A percentile compares a stretch with the other conserved stretches of the same genome.
phyloP scores from a whole-genome alignment of 2,888 invertebrate species.

The Temnothorax unifasciatus region DNA sequence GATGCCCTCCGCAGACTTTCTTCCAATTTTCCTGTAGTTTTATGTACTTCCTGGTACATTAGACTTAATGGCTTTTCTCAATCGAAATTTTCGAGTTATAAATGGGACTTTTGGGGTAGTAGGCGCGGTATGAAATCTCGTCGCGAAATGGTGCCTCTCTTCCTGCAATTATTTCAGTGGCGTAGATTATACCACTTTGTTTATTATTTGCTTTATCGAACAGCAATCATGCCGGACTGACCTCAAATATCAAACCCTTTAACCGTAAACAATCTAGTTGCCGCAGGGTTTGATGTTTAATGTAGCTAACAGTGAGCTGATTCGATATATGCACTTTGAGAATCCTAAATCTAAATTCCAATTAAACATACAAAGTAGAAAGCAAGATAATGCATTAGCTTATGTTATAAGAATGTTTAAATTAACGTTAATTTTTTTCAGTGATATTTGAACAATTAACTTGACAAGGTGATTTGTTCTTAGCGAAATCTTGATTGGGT shows the following conservation, averaged over 20 bases:
- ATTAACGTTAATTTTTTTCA: background rate
- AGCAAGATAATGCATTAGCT: background rate
- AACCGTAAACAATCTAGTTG: constrained; percentile 58
- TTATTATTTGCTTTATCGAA: constrained; percentile 51
- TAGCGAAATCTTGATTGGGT: background rate
- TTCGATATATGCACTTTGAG: constrained; percentile 22
- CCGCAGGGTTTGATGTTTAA: constrained; percentile 42
- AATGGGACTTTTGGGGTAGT: background rate
- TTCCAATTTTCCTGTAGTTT: constrained; percentile 60
- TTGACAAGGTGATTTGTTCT: background rate
- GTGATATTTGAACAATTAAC: background rate
- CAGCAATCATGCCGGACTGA: constrained; percentile 39
- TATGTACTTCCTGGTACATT: constrained; percentile 64
- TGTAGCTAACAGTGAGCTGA: constrained; percentile 36
- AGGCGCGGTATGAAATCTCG: constrained; percentile 4
- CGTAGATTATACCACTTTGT: constrained; percentile 3
- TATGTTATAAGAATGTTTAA: background rate
- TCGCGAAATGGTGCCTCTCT: background rate
- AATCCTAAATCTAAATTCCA: background rate
- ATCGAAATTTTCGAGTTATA: constrained; percentile 50
- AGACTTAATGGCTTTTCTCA: constrained; percentile 49
- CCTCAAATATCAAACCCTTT: constrained; percentile 54
- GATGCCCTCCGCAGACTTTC: constrained; percentile 37
- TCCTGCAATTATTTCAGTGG: background rate
- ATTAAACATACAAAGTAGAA: background rate